Base-by-base conservation (phyloP, 92 coral and sea anemone genomes). In the Actinernus sp. region DNA sequence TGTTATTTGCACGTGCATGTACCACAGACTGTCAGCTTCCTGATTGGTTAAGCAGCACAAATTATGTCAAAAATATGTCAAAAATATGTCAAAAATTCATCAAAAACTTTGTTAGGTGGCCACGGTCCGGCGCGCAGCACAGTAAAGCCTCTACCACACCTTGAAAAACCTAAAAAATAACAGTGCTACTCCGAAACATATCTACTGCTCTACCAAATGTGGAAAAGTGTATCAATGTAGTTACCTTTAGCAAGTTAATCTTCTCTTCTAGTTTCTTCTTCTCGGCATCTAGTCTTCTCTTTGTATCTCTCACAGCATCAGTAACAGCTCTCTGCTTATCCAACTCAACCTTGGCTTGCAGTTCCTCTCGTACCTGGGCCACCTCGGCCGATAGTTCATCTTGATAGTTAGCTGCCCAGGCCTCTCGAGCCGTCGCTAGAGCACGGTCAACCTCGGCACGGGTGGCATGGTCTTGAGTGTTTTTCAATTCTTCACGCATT, bases 371-470 rank as follows among this genome's bases (percentile, higher is more conserved):
- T 58, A 68, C 60, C 31, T 64, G 79, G 52, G 63, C 76, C 36
- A 83, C 89, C 43, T 78, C 84, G 48, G 80, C 73, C 10, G 34
- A 50, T 17, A 91, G 3, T 58, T 82, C 95, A 30, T 72, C 74
- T 49, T 86, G 82, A 52, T 71, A 58, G 37, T 71, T 74, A 13
- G 80, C 86, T n/a, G 89, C 80, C 96, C 96, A 89, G 75, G 92
- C 82, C 65, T 89, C 92, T 54, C 92, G 74, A 28, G 96, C 92
- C 61, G 85, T 70, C 40, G 67, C 80, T 49, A 90, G 81, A 2
- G 97, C 93, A 10, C 90, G 90, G 83, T 90, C 93, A 50, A 87
- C 61, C 64, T 86, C 97, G 34, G 57, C 73, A 29, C 68, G 89
- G 2, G 93, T 71, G 67, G 92, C 61, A 40, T 71, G 78, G 78